Conservation (phyloP, 2,113 vertebrate species). For the Lynx canadensis region DNA sequence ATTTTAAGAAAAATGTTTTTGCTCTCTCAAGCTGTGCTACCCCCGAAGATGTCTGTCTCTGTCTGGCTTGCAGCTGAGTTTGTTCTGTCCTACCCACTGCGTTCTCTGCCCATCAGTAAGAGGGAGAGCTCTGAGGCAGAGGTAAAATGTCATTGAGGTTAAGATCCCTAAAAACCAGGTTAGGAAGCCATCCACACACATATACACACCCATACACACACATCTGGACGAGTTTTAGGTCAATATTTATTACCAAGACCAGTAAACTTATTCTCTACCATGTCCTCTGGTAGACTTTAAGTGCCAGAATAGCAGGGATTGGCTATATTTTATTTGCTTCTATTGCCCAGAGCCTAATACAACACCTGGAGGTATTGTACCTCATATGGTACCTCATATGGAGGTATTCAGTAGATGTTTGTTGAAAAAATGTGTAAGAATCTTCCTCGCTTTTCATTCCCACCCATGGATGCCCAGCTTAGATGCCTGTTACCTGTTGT, state of each 20-base stretch:
- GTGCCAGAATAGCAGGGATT: background rate
- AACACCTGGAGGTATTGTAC: background rate
- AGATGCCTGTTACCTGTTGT: background rate
- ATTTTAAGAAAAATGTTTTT: constrained; percentile 73
- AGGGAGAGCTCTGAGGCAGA: background rate
- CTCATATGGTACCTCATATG: background rate
- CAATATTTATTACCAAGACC: background rate
- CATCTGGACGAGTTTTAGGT: background rate
- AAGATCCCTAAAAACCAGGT: background rate
- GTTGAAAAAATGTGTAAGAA: background rate
- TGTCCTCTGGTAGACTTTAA: background rate
- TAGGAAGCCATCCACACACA: background rate
- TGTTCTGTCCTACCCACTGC: constrained; percentile 33
- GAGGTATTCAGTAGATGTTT: background rate
- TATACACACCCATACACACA: background rate
- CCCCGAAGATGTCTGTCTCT: constrained; percentile 46
- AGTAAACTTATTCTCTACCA: background rate
- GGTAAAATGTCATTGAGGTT: background rate
- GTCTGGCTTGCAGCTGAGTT: constrained; percentile 51
- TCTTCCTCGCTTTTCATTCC: background rate
- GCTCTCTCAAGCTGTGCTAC: constrained; percentile 65
- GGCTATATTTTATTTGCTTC: background rate
- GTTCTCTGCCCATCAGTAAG: constrained; percentile 64
- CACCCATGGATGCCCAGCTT: background rate
- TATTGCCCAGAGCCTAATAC: background rate